Base-by-base conservation (phyloP, 2,888 invertebrate species). In the Lasioglossum morio region DNA sequence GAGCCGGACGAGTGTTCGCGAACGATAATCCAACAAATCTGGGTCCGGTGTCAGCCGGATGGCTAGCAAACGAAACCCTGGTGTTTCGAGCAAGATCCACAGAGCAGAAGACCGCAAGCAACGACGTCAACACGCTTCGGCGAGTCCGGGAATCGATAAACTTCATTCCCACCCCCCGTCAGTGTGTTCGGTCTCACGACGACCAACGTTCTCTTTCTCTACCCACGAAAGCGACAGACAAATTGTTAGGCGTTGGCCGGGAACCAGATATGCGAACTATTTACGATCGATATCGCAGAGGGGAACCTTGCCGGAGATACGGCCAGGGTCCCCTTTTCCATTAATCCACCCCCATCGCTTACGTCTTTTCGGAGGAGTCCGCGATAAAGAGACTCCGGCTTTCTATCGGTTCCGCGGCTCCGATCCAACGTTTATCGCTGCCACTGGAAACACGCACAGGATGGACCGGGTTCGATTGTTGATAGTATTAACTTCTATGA, bases 201-300 rank as follows among this genome's bases (percentile, higher is more conserved):
- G 60, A 60, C 60, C 60, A 69, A 69, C 3, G 8, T 37, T 30
- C 37, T 8, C 23, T 63, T 19, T 30, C 63, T 76, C 27, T n/a
- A 14, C 60, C 72, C 72, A 73, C 76, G 76, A 72, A 23, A 27
- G 83, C 63, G 60, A 72, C 48, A 40, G 84, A 84, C 73, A 74
- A 84, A 84, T 84, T 78, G 77, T 82, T 78, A 74, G 74, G 70
- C 75, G 82, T 82, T 85, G 84, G 84, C 82, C 72, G 40, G 34
- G 63, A 27, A 85, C 84, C 84, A 82, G 82, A 82, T 82, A 82
- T 84, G 70, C 84, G n/a, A 74, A 46, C 73, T 84, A 77, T 82
- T 82, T 57, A 53, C 77, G 82, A 82, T 84, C 81, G 82, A 84
- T 84, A 82, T 27, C 46, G 75, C 27, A 4, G 16, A 27, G 57